Evolutionary conservation across 2,113 vertebrate genomes (phyloP).

Genomic region (Oncorhynchus mykiss): DNA sequence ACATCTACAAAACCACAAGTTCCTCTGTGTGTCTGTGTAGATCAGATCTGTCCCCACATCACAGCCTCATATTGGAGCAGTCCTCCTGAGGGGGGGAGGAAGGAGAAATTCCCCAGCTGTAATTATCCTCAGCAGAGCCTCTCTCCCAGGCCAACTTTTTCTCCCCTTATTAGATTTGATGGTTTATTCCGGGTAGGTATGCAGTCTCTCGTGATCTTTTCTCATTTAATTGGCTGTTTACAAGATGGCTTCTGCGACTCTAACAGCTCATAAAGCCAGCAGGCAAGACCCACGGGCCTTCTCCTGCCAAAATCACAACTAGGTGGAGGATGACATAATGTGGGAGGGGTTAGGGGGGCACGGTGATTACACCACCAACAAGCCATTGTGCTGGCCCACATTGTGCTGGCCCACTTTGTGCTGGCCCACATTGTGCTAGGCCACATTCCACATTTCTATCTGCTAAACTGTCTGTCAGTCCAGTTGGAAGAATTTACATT

Average conservation of each 20-base stretch:
- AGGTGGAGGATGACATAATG: not conserved
- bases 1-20: too few relatives aligned
- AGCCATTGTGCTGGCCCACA: not conserved
- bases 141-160: not conserved
- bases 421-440: too few relatives aligned
- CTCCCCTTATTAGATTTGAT: conserved; percentile 50
- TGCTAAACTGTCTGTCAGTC: not conserved
- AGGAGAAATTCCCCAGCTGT: conserved; percentile 30
- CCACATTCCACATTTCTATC: not conserved
- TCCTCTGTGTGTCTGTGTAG: not conserved
- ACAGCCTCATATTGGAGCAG: too few relatives aligned
- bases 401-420: too few relatives aligned
- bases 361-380: not conserved
- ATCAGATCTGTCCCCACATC: not conserved
- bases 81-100: not conserved
- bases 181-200: conserved; percentile 59
- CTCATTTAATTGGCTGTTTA: conserved; percentile 64
- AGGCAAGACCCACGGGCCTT: conserved; percentile 30
- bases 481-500: not conserved
- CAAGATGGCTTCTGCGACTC: conserved; percentile 54
- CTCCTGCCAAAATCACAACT: conserved; percentile 20
- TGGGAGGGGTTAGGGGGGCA: not conserved
- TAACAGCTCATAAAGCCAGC: conserved; percentile 58
- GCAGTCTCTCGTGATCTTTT: conserved; percentile 49
- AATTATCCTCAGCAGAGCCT: conserved; percentile 41